These are phyloP conservation scores for Anthopleura xanthogrammica DNA, from an alignment of 92 coral and sea anemone genomes.

Conservation along the genomic window DNA sequence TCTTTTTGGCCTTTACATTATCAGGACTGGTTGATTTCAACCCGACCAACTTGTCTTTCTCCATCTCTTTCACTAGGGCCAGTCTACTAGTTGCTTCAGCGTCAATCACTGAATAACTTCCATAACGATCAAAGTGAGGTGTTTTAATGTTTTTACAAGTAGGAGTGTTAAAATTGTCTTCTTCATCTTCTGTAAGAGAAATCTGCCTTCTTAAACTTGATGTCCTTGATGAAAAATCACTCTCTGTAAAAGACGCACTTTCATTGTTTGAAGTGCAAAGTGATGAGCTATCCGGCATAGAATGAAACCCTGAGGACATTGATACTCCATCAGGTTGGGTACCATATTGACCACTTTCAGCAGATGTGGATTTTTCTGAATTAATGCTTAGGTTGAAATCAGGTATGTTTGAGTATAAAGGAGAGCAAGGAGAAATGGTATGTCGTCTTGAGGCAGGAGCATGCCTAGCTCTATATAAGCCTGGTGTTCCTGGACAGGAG, in stretches of 20 bases:
- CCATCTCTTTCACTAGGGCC: slow-evolving; percentile 19
- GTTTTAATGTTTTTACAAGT: slow-evolving; percentile 33
- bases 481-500: slow-evolving; percentile 42
- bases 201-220: slow-evolving; percentile 22
- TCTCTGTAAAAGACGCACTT: slow-evolving; percentile 14
- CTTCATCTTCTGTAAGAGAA: slow-evolving; percentile 21
- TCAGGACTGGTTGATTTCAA: slow-evolving; percentile 11
- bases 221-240: slow-evolving; percentile 25
- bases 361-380: not conserved
- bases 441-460: slow-evolving; percentile 3
- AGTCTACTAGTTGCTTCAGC: slow-evolving; percentile 30
- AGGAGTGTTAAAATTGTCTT: not conserved
- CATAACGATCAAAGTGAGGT: slow-evolving; percentile 37
- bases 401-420: not conserved
- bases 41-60: slow-evolving; percentile 19
- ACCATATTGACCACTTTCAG: not conserved
- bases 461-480: not conserved
- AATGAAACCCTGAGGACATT: slow-evolving; percentile 26
- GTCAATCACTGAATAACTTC: slow-evolving; percentile 38
- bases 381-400: not conserved
- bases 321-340: slow-evolving; percentile 7
- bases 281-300: slow-evolving; percentile 11
- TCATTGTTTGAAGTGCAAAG: slow-evolving; percentile 10
- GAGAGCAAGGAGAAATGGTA: slow-evolving; percentile 17
- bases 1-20: slow-evolving; percentile 22